Evolutionary conservation across 1,140 invertebrate genomes (phyloP).

Genomic region (Linepithema humile): DNA sequence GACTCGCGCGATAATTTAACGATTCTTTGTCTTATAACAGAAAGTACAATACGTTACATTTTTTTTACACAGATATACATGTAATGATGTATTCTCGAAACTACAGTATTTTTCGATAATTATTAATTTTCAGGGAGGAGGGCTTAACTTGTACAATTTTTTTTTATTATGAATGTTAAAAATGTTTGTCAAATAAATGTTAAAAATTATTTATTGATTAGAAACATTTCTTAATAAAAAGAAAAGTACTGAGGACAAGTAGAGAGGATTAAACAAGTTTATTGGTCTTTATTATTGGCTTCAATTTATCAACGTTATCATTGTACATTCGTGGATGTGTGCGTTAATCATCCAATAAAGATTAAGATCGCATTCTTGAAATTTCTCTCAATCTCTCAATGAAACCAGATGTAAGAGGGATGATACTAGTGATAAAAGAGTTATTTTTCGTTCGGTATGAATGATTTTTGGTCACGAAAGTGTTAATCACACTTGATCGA

Average conservation of each 20-base stretch:
- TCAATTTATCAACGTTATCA: background rate
- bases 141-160: background rate
- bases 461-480: conserved; percentile 56
- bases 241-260: background rate
- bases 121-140: background rate
- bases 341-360: conserved; percentile 40
- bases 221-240: background rate
- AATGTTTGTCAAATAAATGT: background rate
- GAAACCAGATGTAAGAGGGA: conserved; percentile 48
- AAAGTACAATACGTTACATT: too few species aligned
- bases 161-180: background rate
- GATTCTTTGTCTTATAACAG: background rate
- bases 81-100: background rate
- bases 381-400: conserved; percentile 56
- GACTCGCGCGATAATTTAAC: background rate
- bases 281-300: conserved; percentile 6
- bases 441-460: conserved; percentile 58
- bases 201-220: background rate
- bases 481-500: conserved; percentile 55
- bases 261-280: background rate
- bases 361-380: conserved; percentile 69
- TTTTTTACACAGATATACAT: too few species aligned
- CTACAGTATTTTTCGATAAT: background rate
- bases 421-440: conserved; percentile 57
- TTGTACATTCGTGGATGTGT: conserved; percentile 4